A percentile compares a stretch with the other conserved stretches of the same genome.
phyloP scores from a whole-genome alignment of 2,113 vertebrate genomes.

The Mionectes macconnelli region DNA sequence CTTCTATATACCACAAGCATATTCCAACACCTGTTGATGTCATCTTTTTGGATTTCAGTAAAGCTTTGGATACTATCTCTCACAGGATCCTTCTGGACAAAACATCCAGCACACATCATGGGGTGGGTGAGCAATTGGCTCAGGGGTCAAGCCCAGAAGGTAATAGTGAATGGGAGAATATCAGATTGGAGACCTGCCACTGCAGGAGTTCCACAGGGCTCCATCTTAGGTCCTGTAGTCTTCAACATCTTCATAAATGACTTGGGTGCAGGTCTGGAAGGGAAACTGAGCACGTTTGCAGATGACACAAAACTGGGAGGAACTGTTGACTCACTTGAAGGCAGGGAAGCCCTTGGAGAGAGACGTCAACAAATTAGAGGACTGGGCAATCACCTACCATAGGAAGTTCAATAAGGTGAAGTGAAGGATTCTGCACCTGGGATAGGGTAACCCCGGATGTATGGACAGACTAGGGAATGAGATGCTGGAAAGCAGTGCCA shows the following conservation, averaged over 20 bases:
- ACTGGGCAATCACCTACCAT: not conserved
- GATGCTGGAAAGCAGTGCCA: not conserved
- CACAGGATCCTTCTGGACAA: not conserved
- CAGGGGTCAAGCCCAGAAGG: not conserved
- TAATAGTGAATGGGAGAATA: not conserved
- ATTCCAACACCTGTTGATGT: no score
- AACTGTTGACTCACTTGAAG: not conserved
- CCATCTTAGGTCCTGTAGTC: not conserved
- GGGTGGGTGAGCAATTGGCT: not conserved
- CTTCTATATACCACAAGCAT: no score
- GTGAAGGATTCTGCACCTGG: not conserved
- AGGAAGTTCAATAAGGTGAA: not conserved
- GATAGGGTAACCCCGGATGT: not conserved
- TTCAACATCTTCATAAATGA: not conserved
- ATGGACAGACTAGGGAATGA: not conserved
- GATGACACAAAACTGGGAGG: not conserved
- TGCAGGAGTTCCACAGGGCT: not conserved
- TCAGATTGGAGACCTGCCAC: not conserved
- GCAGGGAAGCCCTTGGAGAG: not conserved
- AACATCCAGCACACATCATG: not conserved
- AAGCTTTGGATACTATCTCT: not conserved
- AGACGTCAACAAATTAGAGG: not conserved
- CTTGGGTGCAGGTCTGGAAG: not conserved
- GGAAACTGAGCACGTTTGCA: not conserved
- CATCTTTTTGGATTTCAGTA: not conserved